Conservation (phyloP, 1,140 invertebrate species). For the Trissolcus basalis region DNA sequence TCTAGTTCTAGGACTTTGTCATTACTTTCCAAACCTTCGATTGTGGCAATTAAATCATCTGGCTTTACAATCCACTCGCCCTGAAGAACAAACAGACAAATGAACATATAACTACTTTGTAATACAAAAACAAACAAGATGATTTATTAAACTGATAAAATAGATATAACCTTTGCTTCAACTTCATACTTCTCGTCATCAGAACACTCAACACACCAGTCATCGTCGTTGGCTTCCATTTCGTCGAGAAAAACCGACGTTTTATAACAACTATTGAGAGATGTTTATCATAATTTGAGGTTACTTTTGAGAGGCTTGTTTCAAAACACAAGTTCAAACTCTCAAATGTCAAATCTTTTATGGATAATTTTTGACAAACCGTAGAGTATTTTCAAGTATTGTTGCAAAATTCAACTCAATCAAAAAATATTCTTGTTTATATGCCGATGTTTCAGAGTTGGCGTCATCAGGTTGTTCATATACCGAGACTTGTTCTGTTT, state of each 20-base stretch:
- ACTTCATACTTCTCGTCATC: conserved; percentile 78
- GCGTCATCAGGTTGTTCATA: too few relatives aligned
- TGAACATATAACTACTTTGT: conserved; percentile 19
- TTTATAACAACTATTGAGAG: conserved; percentile 12
- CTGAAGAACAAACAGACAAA: conserved; percentile 52
- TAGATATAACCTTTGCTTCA: conserved; percentile 64
- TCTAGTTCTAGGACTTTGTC: conserved; percentile 77
- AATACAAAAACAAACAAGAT: conserved; percentile 4
- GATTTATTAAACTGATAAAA: conserved; percentile 1
- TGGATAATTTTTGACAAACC: too few relatives aligned
- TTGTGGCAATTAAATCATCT: conserved; percentile 77
- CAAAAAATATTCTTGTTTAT: too few relatives aligned
- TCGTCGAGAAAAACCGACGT: conserved; percentile 24
- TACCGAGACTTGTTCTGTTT: too few relatives aligned
- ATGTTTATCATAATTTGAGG: conserved; percentile 28
- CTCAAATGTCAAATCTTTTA: conserved; percentile 12
- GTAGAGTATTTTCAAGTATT: too few relatives aligned
- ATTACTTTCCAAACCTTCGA: conserved; percentile 77
- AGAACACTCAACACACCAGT: conserved; percentile 79
- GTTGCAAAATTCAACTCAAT: too few relatives aligned
- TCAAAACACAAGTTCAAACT: conserved; percentile 14
- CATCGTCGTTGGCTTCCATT: conserved; percentile 75
- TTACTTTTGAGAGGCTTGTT: conserved; percentile 35
- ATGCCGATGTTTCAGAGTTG: too few relatives aligned
- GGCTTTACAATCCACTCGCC: conserved; percentile 69